These are phyloP conservation scores for Byasa hedistus DNA, from an alignment of 2,888 invertebrate genomes.

Conservation along the genomic window DNA sequence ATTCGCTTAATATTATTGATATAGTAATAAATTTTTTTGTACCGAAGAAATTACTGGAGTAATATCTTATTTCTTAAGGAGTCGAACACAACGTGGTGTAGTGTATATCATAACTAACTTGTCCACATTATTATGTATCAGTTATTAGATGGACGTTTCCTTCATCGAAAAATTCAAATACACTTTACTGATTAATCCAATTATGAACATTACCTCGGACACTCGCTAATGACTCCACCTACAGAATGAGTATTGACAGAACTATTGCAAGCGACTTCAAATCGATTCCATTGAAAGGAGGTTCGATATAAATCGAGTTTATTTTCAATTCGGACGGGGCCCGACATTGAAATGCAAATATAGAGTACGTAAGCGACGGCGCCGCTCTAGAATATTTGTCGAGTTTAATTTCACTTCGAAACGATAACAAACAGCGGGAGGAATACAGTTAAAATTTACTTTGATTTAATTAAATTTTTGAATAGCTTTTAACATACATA, in stretches of 20 bases:
- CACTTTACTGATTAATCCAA: too few relatives aligned
- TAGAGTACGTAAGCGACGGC: conserved; percentile 36
- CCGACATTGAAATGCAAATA: conserved; percentile 47
- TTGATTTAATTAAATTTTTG: conserved; percentile 2
- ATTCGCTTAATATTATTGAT: too few relatives aligned
- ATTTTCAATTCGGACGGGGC: conserved; percentile 40
- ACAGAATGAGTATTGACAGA: conserved; percentile 3
- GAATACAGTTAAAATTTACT: neutral
- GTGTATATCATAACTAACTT: too few relatives aligned
- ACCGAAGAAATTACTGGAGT: too few relatives aligned
- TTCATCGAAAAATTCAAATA: too few relatives aligned
- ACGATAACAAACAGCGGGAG: neutral
- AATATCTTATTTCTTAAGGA: too few relatives aligned
- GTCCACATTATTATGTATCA: too few relatives aligned
- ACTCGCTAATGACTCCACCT: neutral
- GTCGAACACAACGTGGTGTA: too few relatives aligned
- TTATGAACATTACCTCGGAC: neutral
- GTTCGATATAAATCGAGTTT: conserved; percentile 28
- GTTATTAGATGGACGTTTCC: too few relatives aligned
- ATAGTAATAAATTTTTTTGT: too few relatives aligned
- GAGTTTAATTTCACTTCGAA: conserved; percentile 16
- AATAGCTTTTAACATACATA: neutral
- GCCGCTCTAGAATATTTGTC: conserved; percentile 41
- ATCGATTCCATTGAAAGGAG: conserved; percentile 18
- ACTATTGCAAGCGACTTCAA: conserved; percentile 6